Evolutionary conservation across 2,888 invertebrate species (phyloP).

Genomic region (Campoplex nolae): DNA sequence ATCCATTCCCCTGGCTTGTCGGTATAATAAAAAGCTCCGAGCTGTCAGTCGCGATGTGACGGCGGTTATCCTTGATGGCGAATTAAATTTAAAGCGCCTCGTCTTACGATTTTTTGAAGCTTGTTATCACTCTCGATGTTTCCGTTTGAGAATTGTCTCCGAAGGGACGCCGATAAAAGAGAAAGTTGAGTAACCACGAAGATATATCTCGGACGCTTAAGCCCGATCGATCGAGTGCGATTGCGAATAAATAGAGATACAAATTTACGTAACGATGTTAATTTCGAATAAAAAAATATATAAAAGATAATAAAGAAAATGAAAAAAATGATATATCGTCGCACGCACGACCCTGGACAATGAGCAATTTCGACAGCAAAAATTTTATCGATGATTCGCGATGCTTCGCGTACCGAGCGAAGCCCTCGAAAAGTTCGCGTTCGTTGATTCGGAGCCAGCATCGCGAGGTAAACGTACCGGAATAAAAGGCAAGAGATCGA

Average conservation of each 20-base stretch:
- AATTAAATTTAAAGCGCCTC: constrained; percentile 16
- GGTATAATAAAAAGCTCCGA: constrained; percentile 28
- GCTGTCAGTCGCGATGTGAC: constrained; percentile 22
- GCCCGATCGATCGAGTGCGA: too few species aligned
- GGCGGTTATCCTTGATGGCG: constrained; percentile 5
- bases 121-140: not conserved
- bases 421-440: not conserved
- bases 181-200: not conserved
- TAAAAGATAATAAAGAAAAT: not conserved
- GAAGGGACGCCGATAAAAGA: not conserved
- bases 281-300: not conserved
- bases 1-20: not conserved
- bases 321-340: not conserved
- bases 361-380: not conserved
- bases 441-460: not conserved
- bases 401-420: constrained; percentile 7
- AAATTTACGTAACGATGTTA: not conserved
- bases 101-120: not conserved
- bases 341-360: not conserved
- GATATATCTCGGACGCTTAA: not conserved
- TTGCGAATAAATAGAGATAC: not conserved
- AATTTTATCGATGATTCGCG: not conserved
- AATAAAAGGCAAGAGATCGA: not conserved
- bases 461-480: not conserved
- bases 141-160: not conserved